These are phyloP conservation scores for Herminia tarsipennalis DNA, from an alignment of 2,888 invertebrate species.

Conservation along the genomic window DNA sequence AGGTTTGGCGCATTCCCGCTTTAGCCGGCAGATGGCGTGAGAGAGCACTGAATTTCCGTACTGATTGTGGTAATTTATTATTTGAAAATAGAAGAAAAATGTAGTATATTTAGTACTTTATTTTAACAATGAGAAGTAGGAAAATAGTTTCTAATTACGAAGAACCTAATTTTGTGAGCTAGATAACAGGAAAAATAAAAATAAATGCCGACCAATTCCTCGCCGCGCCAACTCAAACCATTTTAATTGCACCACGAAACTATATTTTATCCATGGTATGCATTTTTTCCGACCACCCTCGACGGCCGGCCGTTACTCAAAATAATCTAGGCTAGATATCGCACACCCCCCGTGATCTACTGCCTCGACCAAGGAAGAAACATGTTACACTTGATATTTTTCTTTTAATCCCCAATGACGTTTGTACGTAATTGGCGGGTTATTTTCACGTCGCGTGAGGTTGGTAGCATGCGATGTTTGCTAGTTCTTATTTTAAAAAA, in stretches of 20 bases:
- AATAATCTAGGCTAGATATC: conserved; percentile 82
- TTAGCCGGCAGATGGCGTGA: conserved; percentile 13
- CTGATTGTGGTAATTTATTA: conserved; percentile 38
- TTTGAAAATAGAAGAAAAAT: conserved; percentile 10
- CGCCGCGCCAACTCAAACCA: conserved; percentile 48
- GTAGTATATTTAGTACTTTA: neutral
- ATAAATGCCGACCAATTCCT: conserved; percentile 15
- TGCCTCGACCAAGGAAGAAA: conserved; percentile 67
- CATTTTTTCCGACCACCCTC: conserved; percentile 60
- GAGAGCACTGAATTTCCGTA: conserved; percentile 9
- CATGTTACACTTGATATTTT: conserved; percentile 57
- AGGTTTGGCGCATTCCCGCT: conserved; percentile 25
- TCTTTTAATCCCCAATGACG: conserved; percentile 70
- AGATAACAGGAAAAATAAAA: conserved; percentile 18
- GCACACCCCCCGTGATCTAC: conserved; percentile 72
- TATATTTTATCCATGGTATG: conserved; percentile 75
- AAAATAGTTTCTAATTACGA: neutral
- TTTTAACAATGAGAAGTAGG: neutral
- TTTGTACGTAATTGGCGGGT: conserved; percentile 51
- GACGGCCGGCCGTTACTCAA: conserved; percentile 75
- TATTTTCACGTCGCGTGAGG: conserved; percentile 58
- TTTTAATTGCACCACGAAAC: conserved; percentile 80
- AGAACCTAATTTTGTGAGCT: conserved; percentile 8
- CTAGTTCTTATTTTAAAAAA: conserved; percentile 26
- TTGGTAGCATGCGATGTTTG: conserved; percentile 42